Evolutionary conservation across 2,888 invertebrate species (phyloP), one percentile per base, ranked within the genome.

Genomic region (Dexiosoma caninum): DNA sequence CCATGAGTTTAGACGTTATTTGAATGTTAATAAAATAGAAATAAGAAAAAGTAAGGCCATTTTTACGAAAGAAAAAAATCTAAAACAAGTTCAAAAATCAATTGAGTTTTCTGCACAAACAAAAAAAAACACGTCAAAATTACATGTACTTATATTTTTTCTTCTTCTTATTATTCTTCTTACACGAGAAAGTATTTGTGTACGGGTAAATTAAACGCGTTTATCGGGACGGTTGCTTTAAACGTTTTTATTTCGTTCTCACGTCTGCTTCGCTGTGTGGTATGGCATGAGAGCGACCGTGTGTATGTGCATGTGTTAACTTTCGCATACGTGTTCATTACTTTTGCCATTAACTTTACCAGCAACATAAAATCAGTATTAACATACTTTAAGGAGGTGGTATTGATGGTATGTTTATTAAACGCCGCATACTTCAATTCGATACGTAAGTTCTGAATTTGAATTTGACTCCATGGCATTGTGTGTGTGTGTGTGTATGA

Each of bases 1-100:
- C 69, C 77, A 62, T 23, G 81, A 64, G 62, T 74, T 69, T 77
- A 72, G 81, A 81, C 81, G 81, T 74, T 69, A 60, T 57, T 69
- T 69, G 42, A 60, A 53, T 49, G 64, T 35, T 64, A 23, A 42
- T 44, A 23, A 23, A 49, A 57, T 3, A 57, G 49, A 69, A 64
- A 14, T 32, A 16, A 1, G 3, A 14, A 69, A 46, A 49, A 21
- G 8, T 21, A n/a, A 35, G 55, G 23, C 6, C 27, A 21, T 51
- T 14, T 67, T 75, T 51, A 51, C 66, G 51, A 53, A 60, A 72
- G n/a, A 27, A 55, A 57, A 21, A 75, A 40, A 2, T 12, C 32
- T 40, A 12, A n/a, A 30, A 70, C 60, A 71, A 64, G 64, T 59
- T 70, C 32, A 64, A 71, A 71, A 71, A 71, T 78, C 71, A 71